These are phyloP conservation scores for Anthopleura xanthogrammica DNA, from an alignment of 92 coral and sea anemone genomes.

Conservation along the genomic window DNA sequence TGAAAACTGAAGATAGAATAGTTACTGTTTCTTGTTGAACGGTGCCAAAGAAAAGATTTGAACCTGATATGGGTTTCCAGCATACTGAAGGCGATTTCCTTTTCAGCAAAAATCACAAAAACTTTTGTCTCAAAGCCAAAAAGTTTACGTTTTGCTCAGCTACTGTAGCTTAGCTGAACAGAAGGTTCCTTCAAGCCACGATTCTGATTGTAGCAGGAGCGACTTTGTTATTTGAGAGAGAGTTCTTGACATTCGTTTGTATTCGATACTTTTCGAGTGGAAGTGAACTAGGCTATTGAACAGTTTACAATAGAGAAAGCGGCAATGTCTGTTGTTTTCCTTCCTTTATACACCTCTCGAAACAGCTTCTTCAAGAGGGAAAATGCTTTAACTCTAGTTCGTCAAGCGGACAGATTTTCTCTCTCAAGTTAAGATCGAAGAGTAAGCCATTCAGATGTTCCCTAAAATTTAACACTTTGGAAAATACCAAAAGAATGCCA, in stretches of 20 bases:
- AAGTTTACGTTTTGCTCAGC: not conserved
- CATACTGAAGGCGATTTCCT: not conserved
- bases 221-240: conserved; percentile 2
- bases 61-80: not conserved
- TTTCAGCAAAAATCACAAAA: not conserved
- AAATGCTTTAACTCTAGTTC: not conserved
- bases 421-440: not conserved
- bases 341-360: not conserved
- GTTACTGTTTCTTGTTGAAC: not conserved
- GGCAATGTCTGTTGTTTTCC: not conserved
- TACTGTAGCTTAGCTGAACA: conserved; percentile 22
- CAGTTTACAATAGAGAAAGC: not conserved
- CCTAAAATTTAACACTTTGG: not conserved
- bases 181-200: not conserved
- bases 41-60: not conserved
- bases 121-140: not conserved
- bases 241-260: conserved; percentile 5
- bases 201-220: not conserved
- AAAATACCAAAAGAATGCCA: not conserved
- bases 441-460: not conserved
- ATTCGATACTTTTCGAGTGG: conserved; percentile 4
- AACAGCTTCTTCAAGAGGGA: not conserved
- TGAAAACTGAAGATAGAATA: not conserved
- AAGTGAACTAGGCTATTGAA: not conserved
- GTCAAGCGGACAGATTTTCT: not conserved